These are phyloP conservation scores for Dascillus cervinus DNA, from an alignment of 2,888 invertebrate genomes.

Conservation along the genomic window DNA sequence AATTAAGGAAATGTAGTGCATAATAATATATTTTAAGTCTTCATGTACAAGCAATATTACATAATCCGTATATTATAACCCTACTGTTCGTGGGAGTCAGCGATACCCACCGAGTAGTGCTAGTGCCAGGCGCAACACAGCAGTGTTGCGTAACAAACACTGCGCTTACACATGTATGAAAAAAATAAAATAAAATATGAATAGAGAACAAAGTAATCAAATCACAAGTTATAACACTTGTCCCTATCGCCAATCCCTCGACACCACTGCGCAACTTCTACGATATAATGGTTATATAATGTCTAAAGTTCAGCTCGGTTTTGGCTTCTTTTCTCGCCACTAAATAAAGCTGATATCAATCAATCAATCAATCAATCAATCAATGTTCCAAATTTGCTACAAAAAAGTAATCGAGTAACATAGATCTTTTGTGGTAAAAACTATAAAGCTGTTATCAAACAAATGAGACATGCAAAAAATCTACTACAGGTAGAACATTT, in stretches of 20 bases:
- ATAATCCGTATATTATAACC: constrained; percentile 51
- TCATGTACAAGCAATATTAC: constrained; percentile 69
- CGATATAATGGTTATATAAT: constrained; percentile 34
- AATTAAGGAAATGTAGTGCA: constrained; percentile 58
- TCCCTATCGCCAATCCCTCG: constrained; percentile 42
- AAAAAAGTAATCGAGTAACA: constrained; percentile 27
- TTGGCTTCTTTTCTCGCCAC: constrained; percentile 26
- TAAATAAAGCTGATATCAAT: constrained; percentile 28
- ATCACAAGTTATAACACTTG: constrained; percentile 34
- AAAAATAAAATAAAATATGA: constrained; percentile 37
- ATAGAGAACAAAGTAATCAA: constrained; percentile 39
- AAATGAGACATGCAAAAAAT: constrained; percentile 38
- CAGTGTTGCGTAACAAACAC: constrained; percentile 32
- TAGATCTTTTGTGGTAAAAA: constrained; percentile 32
- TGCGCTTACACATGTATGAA: constrained; percentile 36
- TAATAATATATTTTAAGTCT: constrained; percentile 71
- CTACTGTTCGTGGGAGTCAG: constrained; percentile 39
- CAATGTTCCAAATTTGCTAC: constrained; percentile 26
- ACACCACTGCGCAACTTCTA: constrained; percentile 39
- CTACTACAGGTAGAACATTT: constrained; percentile 31
- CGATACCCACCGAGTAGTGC: constrained; percentile 37
- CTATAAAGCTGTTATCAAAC: constrained; percentile 40
- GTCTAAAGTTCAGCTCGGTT: constrained; percentile 30
- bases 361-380: no score
- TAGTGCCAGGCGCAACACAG: constrained; percentile 30